Base-by-base conservation (phyloP, 2,797 vertebrate species). In the Staurois parvus region DNA sequence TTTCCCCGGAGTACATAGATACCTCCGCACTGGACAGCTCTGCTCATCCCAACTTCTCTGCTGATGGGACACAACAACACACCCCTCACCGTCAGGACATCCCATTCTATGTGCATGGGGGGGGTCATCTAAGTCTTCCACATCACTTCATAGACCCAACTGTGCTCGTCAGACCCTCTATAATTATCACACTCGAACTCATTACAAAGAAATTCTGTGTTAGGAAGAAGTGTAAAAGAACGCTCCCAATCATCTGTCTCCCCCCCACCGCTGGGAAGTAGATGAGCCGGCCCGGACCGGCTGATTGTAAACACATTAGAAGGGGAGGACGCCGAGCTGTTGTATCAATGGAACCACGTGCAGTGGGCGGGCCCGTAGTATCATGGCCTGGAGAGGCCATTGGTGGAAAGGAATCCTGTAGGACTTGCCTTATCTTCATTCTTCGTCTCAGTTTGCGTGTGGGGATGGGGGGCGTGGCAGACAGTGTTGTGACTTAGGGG, bases 321-420 rank as follows among this genome's bases (percentile, higher is more conserved):
- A 52, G 17, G 66, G 76, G 76, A 45, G 40, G 62, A n/a, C 24
- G 64, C 76, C 48, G 67, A 29, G 34, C 42, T 28, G 66, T 32
- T 79, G 32, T 68, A 79, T 79, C 62, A 79, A 79, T 79, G 62
- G 76, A 79, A 79, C 76, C 76, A 79, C 64, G 76, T 68, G 76
- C 32, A 67, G 76, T 67, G 40, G 76, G 76, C 64, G 76, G 76
- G 19, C 30, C 56, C 62, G 30, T 79, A 68, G 76, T 79, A 79
- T 40, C 68, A 29, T 24, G 34, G 64, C 30, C 76, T 2, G 30
- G 59, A 13, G 24, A 0, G 2, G 17, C 42, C 15, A 68, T 79
- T 79, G 62, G 76, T 21, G 12, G 42, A 45, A 12, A 45, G 42
- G 42, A 45, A 15, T 45, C 12, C 42, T 45, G 11, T 3, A 13